Base-by-base conservation (phyloP, 2,888 invertebrate genomes). In the Aquatica leii region DNA sequence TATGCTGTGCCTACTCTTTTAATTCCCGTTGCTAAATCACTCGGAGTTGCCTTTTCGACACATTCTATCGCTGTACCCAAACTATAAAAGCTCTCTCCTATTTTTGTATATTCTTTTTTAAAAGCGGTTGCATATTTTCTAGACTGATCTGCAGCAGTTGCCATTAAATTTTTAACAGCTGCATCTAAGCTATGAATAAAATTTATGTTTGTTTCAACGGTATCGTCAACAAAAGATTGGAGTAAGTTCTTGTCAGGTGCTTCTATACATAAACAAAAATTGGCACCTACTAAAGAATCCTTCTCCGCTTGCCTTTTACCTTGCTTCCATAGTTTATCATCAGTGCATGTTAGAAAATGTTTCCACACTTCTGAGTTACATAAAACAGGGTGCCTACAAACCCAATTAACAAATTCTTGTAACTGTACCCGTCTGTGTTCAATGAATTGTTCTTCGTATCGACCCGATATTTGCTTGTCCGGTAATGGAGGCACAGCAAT, bases 391-490 rank as follows among this genome's bases (percentile, higher is more conserved):
- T 99, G 98, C 59, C 94, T 87, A 79, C 97, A 97, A 77, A 99
- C 95, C 85, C 97, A 94, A 83, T 97, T 93, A 1, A 98, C 93
- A 87, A 98, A 99, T 75, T 95, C 92, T 81, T 98, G 98, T 46
- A 99, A 84, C 77, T 97, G 96, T 46, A 93, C 92, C 79, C 97
- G 89, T 58, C 99, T 88, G 77, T 96, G 94, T 77, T 97, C 96
- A 73, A 99, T 95, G 74, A 99, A 93, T 75, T 97, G 95, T 74
- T 98, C 97, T 81, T 99, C 98, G 82, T 97, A 98, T 53, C 97
- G 87, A 5, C 97, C 97, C 37, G 97, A 93, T 68, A 99, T 95
- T 82, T 98, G 97, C 83, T 99, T 99, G 79, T 98, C 98, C 9
- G 99, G 99, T 67, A 99, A 82, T 1, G 98, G 98, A 60, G 99